Percentiles rank a stretch among this genome's conserved stretches.
Evolutionary conservation across 2,888 invertebrate genomes (phyloP).

Genomic region (Caenorhabditis sp.): DNA sequence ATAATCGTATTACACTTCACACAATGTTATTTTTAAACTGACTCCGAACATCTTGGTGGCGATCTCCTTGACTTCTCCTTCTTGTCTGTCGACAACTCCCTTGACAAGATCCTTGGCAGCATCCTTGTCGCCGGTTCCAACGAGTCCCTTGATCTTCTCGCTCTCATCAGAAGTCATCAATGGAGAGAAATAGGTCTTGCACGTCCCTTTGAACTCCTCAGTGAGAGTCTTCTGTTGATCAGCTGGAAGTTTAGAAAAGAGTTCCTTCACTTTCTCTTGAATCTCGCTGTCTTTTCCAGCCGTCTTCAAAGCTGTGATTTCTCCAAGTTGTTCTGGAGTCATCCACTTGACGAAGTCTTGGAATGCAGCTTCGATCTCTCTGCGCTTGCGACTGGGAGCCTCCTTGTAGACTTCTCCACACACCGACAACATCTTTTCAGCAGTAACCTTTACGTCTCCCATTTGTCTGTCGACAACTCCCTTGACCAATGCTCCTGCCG

Average conservation of each 20-base stretch:
- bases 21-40: not conserved
- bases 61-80: slow-evolving; percentile 50
- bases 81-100: slow-evolving; percentile 35
- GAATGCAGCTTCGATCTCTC: slow-evolving; percentile 50
- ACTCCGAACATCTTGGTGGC: slow-evolving; percentile 51
- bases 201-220: slow-evolving; percentile 47
- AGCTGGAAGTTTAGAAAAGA: slow-evolving; percentile 39
- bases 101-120: slow-evolving; percentile 50
- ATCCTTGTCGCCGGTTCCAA: slow-evolving; percentile 40
- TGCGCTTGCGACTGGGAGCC: slow-evolving; percentile 36
- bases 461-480: slow-evolving; percentile 64
- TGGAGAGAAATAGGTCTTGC: slow-evolving; percentile 51
- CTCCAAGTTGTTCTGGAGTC: slow-evolving; percentile 59
- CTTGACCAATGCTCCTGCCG: slow-evolving; percentile 54
- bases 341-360: slow-evolving; percentile 55
- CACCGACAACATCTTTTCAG: slow-evolving; percentile 59
- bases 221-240: slow-evolving; percentile 27
- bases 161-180: slow-evolving; percentile 52
- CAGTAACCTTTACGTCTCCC: slow-evolving; percentile 54
- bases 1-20: not conserved
- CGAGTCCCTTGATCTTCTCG: slow-evolving; percentile 61
- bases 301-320: slow-evolving; percentile 36
- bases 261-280: slow-evolving; percentile 40
- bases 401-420: slow-evolving; percentile 59
- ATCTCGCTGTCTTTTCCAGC: slow-evolving; percentile 47